Conservation (phyloP, 2,797 vertebrate species). For the Protonibea diacanthus region DNA sequence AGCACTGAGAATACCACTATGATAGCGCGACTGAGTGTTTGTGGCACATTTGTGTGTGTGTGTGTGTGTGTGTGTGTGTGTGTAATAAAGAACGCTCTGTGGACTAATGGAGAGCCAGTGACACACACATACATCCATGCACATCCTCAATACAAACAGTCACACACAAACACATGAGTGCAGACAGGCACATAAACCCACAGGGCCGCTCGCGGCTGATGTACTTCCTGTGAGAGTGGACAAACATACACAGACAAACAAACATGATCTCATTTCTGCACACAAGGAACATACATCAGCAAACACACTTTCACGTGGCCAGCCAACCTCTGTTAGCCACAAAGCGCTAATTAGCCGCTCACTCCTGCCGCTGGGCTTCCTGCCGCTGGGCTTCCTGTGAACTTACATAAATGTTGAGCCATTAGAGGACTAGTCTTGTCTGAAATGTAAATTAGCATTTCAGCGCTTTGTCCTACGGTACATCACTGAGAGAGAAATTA, state of each 20-base stretch:
- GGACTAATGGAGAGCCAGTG: conserved; percentile 7
- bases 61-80: conserved; percentile 10
- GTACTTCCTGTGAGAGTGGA: neutral
- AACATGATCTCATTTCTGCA: neutral
- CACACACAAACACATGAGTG: neutral
- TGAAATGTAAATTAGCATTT: conserved; percentile 21
- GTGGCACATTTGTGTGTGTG: neutral
- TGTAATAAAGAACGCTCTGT: neutral
- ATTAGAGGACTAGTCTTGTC: neutral
- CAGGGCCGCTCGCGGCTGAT: conserved; percentile 16
- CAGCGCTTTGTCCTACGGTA: neutral
- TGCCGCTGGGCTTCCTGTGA: conserved; percentile 40
- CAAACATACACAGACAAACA: neutral
- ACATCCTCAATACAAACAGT: neutral
- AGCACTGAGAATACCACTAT: neutral
- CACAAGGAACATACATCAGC: neutral
- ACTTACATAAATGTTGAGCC: conserved; percentile 1
- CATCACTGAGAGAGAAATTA: neutral
- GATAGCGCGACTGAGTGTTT: neutral
- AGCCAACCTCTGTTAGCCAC: neutral
- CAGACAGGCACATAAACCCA: neutral
- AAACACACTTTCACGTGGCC: neutral
- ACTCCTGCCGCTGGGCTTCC: neutral
- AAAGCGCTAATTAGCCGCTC: neutral
- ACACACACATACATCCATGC: neutral